These are phyloP conservation scores for Aegithalos caudatus DNA, from an alignment of 2,113 vertebrate genomes.

Conservation along the genomic window DNA sequence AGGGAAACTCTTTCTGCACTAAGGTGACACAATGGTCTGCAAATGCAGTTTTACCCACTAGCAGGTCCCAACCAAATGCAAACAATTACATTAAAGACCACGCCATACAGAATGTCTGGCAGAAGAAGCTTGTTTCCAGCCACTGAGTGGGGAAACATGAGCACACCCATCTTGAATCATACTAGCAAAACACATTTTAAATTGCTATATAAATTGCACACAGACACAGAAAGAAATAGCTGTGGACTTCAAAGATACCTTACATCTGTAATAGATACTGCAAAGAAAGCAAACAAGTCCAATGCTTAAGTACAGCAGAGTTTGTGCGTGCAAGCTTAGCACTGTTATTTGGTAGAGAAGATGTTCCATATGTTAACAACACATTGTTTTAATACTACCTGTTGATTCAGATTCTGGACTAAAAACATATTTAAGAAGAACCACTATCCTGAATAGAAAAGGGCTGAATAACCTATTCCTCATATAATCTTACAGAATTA, in stretches of 20 bases:
- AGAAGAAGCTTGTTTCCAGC: not conserved
- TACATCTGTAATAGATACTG: not conserved
- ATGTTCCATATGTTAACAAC: not conserved
- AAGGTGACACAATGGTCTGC: not conserved
- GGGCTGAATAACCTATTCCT: not conserved
- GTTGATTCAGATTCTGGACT: not conserved
- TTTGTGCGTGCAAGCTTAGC: not conserved
- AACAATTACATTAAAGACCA: not conserved
- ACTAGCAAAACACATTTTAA: not conserved
- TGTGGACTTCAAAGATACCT: not conserved
- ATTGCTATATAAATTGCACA: not conserved
- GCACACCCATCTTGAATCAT: not conserved
- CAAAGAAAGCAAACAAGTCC: not conserved
- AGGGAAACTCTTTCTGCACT: not conserved
- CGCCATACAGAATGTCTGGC: not conserved
- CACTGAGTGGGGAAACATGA: not conserved
- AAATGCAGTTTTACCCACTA: not conserved
- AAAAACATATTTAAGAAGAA: not conserved
- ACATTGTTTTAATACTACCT: not conserved
- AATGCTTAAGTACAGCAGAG: not conserved
- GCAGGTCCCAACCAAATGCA: not conserved
- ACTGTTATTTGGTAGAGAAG: not conserved
- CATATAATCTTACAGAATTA: not conserved
- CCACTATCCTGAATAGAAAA: not conserved
- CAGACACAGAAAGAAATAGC: not conserved